Evolutionary conservation across 2,888 invertebrate species (phyloP).

Genomic region (Diloba caeruleocephala): DNA sequence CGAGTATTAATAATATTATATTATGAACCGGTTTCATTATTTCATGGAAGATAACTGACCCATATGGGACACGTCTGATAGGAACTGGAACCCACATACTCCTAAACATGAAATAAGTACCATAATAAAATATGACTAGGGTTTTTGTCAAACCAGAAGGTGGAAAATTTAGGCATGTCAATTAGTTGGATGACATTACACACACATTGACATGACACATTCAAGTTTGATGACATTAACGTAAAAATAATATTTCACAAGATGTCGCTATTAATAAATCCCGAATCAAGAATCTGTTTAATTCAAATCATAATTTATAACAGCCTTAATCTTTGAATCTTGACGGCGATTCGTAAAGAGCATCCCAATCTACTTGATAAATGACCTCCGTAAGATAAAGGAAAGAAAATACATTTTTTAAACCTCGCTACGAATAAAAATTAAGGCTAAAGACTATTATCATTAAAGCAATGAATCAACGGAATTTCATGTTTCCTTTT

Average conservation of each 20-base stretch:
- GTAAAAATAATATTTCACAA: slow-evolving; percentile 15
- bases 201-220: no score
- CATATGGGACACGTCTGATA: no score
- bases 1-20: no score
- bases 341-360: slow-evolving; percentile 66
- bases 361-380: slow-evolving; percentile 74
- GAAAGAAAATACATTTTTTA: slow-evolving; percentile 71
- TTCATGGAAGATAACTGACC: no score
- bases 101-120: no score
- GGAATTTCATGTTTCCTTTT: slow-evolving; percentile 69
- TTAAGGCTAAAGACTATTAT: slow-evolving; percentile 68
- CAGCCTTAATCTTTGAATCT: slow-evolving; percentile 51
- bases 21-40: no score
- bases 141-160: no score
- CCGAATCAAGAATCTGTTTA: slow-evolving; percentile 32
- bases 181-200: no score
- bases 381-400: slow-evolving; percentile 69
- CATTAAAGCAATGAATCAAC: slow-evolving; percentile 78
- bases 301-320: slow-evolving; percentile 50
- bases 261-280: slow-evolving; percentile 22
- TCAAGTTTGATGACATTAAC: slow-evolving; percentile 17
- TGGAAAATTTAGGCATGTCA: no score
- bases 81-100: no score
- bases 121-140: no score
- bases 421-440: slow-evolving; percentile 65